phyloP scores from a whole-genome alignment of 1,140 invertebrate genomes.

The Heliconius hewitsoni region DNA sequence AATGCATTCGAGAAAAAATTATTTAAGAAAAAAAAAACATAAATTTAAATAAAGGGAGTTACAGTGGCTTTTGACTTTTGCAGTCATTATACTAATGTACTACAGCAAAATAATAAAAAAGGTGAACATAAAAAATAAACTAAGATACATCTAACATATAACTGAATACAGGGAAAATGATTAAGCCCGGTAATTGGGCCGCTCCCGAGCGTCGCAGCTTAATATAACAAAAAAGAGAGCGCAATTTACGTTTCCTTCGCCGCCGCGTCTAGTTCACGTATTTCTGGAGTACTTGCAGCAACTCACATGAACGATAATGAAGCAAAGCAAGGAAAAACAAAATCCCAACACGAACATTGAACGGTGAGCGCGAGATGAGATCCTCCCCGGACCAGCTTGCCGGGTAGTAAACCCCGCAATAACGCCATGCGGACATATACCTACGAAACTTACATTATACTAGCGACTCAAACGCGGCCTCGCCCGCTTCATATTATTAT shows the following conservation, averaged over 20 bases:
- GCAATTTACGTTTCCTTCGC: neutral
- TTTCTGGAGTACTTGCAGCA: neutral
- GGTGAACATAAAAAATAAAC: neutral
- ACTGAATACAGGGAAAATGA: neutral
- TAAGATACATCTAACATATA: neutral
- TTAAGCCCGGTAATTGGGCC: neutral
- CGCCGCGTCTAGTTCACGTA: neutral
- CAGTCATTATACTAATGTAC: neutral
- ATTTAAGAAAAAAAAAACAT: too few relatives aligned
- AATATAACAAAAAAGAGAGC: neutral
- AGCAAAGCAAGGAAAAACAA: conserved; percentile 1
- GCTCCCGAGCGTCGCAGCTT: neutral
- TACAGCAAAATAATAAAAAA: neutral
- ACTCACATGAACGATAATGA: neutral
- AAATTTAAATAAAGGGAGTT: too few relatives aligned
- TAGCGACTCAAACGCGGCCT: too few relatives aligned
- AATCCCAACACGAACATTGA: conserved; percentile 1
- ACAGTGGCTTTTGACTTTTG: neutral
- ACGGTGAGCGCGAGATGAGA: neutral
- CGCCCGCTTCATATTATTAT: too few relatives aligned
- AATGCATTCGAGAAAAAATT: too few relatives aligned
- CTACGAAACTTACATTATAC: too few relatives aligned
- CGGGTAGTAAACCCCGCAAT: neutral
- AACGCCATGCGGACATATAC: neutral
- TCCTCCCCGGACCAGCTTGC: neutral